phyloP scores from a whole-genome alignment of 2,113 vertebrate species.

The Protomyctophum bolini region DNA sequence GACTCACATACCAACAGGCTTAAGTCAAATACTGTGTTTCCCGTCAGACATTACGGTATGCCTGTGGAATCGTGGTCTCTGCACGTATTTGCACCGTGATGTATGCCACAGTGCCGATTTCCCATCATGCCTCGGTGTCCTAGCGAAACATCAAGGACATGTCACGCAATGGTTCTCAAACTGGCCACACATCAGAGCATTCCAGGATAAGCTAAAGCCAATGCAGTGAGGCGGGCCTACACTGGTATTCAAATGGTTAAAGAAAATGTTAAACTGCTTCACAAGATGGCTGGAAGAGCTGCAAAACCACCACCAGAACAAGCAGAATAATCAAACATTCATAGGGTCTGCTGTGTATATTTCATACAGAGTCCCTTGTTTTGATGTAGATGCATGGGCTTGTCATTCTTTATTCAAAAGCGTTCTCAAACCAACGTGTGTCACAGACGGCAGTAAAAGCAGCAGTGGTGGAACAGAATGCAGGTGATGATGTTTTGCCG shows the following conservation, averaged over 20 bases:
- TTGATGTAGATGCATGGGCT: not conserved
- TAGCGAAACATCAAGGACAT: not conserved
- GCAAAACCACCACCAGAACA: not conserved
- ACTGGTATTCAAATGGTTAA: too few species aligned
- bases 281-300: not conserved
- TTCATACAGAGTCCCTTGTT: not conserved
- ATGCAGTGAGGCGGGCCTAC: not conserved
- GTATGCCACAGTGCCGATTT: not conserved
- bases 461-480: not conserved
- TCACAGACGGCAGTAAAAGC: not conserved
- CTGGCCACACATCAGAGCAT: not conserved
- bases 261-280: not conserved
- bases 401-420: constrained; percentile 3
- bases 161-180: not conserved
- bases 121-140: not conserved
- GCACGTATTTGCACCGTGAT: not conserved
- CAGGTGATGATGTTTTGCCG: not conserved
- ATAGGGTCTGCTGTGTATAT: not conserved
- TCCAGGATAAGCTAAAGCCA: not conserved
- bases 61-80: not conserved
- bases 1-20: not conserved
- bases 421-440: not conserved
- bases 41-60: not conserved
- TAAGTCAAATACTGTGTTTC: not conserved
- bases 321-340: constrained; percentile 1